phyloP scores from a whole-genome alignment of 2,113 vertebrate genomes.

The Lasiurus cinereus region DNA sequence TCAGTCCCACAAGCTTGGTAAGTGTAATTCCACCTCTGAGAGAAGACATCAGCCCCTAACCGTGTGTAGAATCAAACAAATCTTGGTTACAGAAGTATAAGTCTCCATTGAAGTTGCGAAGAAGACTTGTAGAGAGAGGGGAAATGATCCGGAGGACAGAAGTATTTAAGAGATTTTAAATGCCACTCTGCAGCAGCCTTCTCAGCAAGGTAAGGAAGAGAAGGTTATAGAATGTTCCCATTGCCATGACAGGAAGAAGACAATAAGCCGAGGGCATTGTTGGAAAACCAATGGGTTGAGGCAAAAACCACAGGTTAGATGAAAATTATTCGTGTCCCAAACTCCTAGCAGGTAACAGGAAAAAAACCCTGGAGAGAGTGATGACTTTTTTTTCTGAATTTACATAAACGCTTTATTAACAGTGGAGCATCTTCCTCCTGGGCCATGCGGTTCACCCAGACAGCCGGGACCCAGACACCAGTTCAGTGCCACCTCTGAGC shows the following conservation, averaged over 20 bases:
- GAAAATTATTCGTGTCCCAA: background rate
- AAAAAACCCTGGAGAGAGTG: background rate
- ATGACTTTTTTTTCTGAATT: background rate
- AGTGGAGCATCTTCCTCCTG: no score
- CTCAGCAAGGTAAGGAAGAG: constrained; percentile 16
- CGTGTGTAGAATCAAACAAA: constrained; percentile 31
- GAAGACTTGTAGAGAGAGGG: constrained; percentile 30
- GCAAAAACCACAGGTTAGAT: background rate
- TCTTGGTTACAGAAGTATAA: background rate
- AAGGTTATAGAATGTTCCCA: background rate
- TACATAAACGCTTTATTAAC: no score
- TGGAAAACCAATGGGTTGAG: background rate
- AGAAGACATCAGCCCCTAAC: background rate
- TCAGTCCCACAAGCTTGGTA: background rate
- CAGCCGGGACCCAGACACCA: background rate
- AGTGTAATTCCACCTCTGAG: constrained; percentile 43
- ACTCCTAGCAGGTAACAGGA: background rate
- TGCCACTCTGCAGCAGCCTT: background rate
- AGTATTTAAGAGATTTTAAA: constrained; percentile 43
- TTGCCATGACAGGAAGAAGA: background rate
- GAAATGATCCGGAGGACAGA: background rate
- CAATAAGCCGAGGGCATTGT: background rate
- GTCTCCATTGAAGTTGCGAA: constrained; percentile 35
- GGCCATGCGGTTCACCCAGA: no score
- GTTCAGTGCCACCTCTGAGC: constrained; percentile 93